A percentile compares a stretch with the other conserved stretches of the same genome.
These are phyloP conservation scores for Stenoptilia bipunctidactyla DNA, from an alignment of 2,888 invertebrate species.

Conservation along the genomic window DNA sequence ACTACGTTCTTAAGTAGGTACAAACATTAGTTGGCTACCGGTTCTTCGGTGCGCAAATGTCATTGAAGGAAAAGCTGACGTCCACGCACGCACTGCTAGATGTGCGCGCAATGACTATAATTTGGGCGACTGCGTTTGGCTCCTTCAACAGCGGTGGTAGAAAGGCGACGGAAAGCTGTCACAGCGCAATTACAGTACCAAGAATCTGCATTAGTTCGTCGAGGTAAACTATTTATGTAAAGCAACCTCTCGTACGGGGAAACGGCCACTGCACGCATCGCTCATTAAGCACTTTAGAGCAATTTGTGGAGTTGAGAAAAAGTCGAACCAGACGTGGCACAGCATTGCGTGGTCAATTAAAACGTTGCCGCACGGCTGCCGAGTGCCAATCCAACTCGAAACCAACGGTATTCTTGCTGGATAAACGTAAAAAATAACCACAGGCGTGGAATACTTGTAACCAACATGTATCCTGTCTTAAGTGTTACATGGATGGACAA, in stretches of 20 bases:
- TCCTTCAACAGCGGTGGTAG: conserved; percentile 38
- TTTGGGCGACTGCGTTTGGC: conserved; percentile 53
- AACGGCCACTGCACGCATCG: conserved; percentile 69
- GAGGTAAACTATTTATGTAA: conserved; percentile 67
- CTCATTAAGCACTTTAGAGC: conserved; percentile 71
- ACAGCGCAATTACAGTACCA: conserved; percentile 66
- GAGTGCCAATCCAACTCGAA: conserved; percentile 20
- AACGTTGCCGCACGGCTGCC: conserved; percentile 53
- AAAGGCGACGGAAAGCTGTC: conserved; percentile 69
- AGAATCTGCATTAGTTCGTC: conserved; percentile 70
- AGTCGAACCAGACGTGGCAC: conserved; percentile 53
- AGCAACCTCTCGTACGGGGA: conserved; percentile 63
- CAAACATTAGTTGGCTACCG: conserved; percentile 7
- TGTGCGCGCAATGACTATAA: conserved; percentile 62
- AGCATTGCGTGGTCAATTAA: conserved; percentile 70
- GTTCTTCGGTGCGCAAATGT: conserved; percentile 33
- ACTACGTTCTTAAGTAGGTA: too few species aligned
- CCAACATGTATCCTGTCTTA: conserved; percentile 10
- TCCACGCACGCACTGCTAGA: conserved; percentile 50
- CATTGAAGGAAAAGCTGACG: conserved; percentile 37
- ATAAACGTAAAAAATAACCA: conserved; percentile 3
- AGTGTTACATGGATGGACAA: conserved; percentile 1
- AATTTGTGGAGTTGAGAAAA: conserved; percentile 65
- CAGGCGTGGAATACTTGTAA: neutral
- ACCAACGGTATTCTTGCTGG: conserved; percentile 10